Base-by-base conservation (phyloP, 2,113 vertebrate species). In the Herpetotheres cachinnans region DNA sequence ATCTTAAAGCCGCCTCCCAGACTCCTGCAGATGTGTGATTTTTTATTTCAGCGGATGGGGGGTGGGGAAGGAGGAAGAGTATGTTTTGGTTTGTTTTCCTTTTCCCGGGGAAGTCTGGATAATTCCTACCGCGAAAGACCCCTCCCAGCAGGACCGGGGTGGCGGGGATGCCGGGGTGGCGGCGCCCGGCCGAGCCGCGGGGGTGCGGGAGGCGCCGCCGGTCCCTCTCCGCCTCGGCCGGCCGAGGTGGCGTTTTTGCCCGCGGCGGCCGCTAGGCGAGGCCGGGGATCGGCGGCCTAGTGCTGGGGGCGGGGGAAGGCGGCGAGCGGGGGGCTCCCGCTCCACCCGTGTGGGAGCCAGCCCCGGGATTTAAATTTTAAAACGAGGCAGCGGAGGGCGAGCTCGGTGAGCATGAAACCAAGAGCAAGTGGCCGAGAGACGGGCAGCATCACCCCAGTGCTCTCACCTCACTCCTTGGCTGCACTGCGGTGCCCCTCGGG, bases 211-310 rank as follows among this genome's bases (percentile, higher is more conserved):
- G 40, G 21, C 46, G 16, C 67, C 47, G 59, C 18, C 46, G 27
- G 55, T 18, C 13, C 16, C 16, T 34, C 80, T 91, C 78, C 8
- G 21, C 82, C 86, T 40, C 55, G 56, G 65, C 96, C 95, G 90
- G 82, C 69, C 58, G 42, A 91, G 67, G 79, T 73, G 86, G 82
- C 25, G 25, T 9, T 27, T 59, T 12, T 25, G 55, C 15, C 50
- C 62, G 98, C 52, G 30, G 92, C 85, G 40, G 69, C 89, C 40
- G 78, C 82, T 96, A 98, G 83, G 96, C 97, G 87, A 98, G 98
- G 73, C 97, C 97, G 98, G 96, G 98, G 98, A 98, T 97, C 36
- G 22, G 70, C 92, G 98, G 98, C 98, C 98, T 98, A 69, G 82
- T 46, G 66, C 84, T 46, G 29, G 52, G 44, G 7, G n/a, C 7